Conservation (phyloP, 2,113 vertebrate genomes). For the Triplophysa dalaica region DNA sequence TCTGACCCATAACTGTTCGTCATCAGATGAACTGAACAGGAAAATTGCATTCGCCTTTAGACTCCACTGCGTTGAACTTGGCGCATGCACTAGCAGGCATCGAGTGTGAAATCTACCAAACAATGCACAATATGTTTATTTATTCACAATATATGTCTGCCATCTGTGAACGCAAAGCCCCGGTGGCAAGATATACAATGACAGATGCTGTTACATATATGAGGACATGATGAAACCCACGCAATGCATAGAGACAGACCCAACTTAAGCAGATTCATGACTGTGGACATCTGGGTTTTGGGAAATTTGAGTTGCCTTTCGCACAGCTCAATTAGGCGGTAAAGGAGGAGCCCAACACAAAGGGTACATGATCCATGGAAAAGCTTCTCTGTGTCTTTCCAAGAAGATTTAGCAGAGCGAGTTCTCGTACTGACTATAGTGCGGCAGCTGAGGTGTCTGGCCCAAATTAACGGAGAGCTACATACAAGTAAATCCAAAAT, state of each 20-base stretch:
- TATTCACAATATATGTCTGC: slow-evolving; percentile 66
- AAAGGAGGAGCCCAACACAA: slow-evolving; percentile 36
- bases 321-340: background rate
- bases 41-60: slow-evolving; percentile 35
- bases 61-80: slow-evolving; percentile 8
- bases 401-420: slow-evolving; percentile 60
- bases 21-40: slow-evolving; percentile 27
- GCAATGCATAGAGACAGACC: background rate
- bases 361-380: slow-evolving; percentile 48
- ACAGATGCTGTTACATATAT: slow-evolving; percentile 63
- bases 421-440: slow-evolving; percentile 71
- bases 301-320: slow-evolving; percentile 1
- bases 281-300: slow-evolving; percentile 5
- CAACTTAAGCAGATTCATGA: background rate
- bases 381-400: slow-evolving; percentile 51
- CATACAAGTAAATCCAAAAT: slow-evolving; percentile 40
- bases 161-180: slow-evolving; percentile 60
- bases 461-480: slow-evolving; percentile 45
- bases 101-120: slow-evolving; percentile 57
- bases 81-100: slow-evolving; percentile 35
- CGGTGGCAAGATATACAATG: slow-evolving; percentile 57
- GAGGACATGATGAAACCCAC: slow-evolving; percentile 40
- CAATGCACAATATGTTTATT: slow-evolving; percentile 58
- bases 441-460: slow-evolving; percentile 67
- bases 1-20: slow-evolving; percentile 29